Conservation (phyloP, 1,140 invertebrate species). For the Atta colombica region DNA sequence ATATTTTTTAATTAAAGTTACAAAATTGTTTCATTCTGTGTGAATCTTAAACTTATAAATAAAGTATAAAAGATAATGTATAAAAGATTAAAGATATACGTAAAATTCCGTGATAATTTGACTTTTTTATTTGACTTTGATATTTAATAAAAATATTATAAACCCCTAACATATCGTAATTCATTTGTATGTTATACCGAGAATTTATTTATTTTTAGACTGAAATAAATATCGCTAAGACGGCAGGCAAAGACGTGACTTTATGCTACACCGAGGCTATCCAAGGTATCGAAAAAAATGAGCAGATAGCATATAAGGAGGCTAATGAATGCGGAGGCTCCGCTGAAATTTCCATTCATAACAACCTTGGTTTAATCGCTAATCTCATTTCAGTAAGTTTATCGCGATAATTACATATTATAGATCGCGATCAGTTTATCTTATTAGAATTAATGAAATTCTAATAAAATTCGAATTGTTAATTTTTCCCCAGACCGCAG, state of each 20-base stretch:
- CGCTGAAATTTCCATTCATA: not conserved
- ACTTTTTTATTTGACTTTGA: not conserved
- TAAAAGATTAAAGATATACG: slow-evolving; percentile 10
- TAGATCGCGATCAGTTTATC: not conserved
- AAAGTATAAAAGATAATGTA: not conserved
- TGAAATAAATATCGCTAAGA: not conserved
- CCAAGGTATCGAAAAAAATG: not conserved
- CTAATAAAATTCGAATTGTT: not conserved
- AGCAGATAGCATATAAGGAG: not conserved
- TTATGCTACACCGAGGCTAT: not conserved
- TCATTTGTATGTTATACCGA: not conserved
- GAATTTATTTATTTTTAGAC: slow-evolving; percentile 16
- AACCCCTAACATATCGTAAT: too few relatives aligned
- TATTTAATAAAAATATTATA: slow-evolving; percentile 20
- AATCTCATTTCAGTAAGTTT: slow-evolving; percentile 7
- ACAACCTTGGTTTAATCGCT: not conserved
- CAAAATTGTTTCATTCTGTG: not conserved
- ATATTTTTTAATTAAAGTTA: not conserved
- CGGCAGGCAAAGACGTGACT: not conserved
- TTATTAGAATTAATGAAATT: not conserved
- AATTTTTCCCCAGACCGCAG: slow-evolving; percentile 24
- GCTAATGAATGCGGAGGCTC: not conserved
- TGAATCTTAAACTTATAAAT: not conserved
- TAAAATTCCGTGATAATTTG: not conserved
- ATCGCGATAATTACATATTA: not conserved